phyloP scores from a whole-genome alignment of 2,797 vertebrate species.

The Danio jaintianensis region DNA sequence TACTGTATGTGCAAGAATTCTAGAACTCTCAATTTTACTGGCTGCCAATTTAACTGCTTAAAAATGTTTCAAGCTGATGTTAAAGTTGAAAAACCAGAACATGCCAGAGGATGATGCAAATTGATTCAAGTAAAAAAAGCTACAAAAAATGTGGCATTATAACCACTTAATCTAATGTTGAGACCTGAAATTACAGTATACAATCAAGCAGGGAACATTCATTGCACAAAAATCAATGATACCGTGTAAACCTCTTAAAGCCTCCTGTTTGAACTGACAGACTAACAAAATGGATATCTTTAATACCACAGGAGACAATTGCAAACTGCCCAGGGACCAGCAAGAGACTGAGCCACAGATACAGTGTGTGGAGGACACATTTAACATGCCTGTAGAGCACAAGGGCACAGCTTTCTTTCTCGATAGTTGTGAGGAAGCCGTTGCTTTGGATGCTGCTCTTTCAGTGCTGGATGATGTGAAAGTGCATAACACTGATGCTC shows the following conservation, averaged over 20 bases:
- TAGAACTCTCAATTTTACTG: too few relatives aligned
- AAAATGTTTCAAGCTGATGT: background rate
- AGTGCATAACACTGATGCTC: background rate
- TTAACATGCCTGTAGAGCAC: constrained; percentile 34
- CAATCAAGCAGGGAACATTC: background rate
- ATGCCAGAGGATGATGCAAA: background rate
- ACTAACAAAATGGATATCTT: background rate
- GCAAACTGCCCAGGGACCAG: constrained; percentile 1
- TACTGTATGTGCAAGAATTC: too few relatives aligned
- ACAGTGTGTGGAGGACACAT: background rate
- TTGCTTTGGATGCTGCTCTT: constrained; percentile 25
- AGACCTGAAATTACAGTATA: constrained; percentile 16
- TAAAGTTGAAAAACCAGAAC: background rate
- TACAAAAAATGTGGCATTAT: background rate
- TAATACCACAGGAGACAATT: constrained; percentile 20
- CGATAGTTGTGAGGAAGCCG: constrained; percentile 55
- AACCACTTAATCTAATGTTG: background rate
- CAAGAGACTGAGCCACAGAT: constrained; percentile 27
- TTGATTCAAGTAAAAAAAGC: background rate
- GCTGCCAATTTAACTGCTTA: too few relatives aligned
- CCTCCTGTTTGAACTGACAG: background rate
- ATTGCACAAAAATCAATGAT: constrained; percentile 2
- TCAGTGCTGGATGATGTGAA: background rate
- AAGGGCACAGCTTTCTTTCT: constrained; percentile 34
- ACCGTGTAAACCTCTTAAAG: background rate